These are phyloP conservation scores for Drosophila equinoxialis DNA, from an alignment of 1,140 invertebrate genomes.

Conservation along the genomic window DNA sequence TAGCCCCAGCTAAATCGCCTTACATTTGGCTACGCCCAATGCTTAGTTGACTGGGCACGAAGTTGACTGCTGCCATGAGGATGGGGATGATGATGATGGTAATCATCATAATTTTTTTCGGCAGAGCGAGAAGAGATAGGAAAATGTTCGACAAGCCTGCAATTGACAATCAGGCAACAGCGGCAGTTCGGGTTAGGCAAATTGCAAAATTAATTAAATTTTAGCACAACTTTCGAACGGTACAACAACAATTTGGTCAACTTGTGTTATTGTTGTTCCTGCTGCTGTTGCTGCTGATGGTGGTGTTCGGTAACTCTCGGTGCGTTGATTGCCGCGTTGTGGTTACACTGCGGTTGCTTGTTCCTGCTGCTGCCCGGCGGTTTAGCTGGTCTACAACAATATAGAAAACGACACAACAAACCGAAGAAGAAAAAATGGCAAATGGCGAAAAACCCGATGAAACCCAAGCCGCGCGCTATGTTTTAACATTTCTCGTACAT, in stretches of 20 bases:
- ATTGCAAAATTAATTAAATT: constrained; percentile 80
- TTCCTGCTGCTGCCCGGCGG: constrained; percentile 37
- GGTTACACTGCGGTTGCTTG: constrained; percentile 52
- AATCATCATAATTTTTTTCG: constrained; percentile 78
- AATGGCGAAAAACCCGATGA: constrained; percentile 32
- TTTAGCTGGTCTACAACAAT: constrained; percentile 24
- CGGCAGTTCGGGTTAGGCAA: constrained; percentile 48
- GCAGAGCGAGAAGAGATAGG: constrained; percentile 41
- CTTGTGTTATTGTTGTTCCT: constrained; percentile 25
- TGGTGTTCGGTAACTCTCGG: constrained; percentile 50
- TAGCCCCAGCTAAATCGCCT: constrained; percentile 71
- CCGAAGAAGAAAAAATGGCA: constrained; percentile 25
- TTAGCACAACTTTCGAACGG: constrained; percentile 75
- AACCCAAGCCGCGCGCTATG: constrained; percentile 51
- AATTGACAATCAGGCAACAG: constrained; percentile 51
- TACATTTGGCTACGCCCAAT: constrained; percentile 71
- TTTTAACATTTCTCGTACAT: constrained; percentile 80
- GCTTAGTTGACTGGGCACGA: constrained; percentile 53
- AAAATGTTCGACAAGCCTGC: constrained; percentile 53
- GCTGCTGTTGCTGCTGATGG: constrained; percentile 31
- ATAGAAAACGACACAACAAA: constrained; percentile 23
- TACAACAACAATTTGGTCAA: constrained; percentile 31
- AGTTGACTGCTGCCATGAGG: background rate
- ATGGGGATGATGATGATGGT: constrained; percentile 69
- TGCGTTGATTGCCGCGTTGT: constrained; percentile 70